Percentiles rank a stretch among this genome's conserved stretches.
phyloP scores from a whole-genome alignment of 2,888 invertebrate species.

The Epirrhoe tristata region DNA sequence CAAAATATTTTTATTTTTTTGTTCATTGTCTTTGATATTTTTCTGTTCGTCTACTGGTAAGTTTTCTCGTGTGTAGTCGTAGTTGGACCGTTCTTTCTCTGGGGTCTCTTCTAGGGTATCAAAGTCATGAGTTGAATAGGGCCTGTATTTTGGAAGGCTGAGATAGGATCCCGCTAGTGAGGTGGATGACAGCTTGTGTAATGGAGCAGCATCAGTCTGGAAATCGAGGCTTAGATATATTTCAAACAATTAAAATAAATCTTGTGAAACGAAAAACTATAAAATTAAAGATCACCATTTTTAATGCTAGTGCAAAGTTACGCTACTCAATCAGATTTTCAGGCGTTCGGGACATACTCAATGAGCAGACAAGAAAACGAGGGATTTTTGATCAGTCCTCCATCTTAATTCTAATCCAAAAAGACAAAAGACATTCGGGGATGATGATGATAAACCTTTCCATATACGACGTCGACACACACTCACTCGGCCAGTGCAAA shows the following conservation, averaged over 20 bases:
- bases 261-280: no score
- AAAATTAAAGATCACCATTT: no score
- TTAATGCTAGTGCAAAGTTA: no score
- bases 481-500: no score
- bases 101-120: constrained; percentile 39
- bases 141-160: constrained; percentile 49
- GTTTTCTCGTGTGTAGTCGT: constrained; percentile 46
- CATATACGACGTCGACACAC: no score
- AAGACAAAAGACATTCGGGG: no score
- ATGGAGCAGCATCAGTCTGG: not conserved
- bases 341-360: no score
- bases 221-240: not conserved
- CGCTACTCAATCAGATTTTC: no score
- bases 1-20: constrained; percentile 17
- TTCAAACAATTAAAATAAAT: not conserved
- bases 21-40: constrained; percentile 8
- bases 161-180: constrained; percentile 64
- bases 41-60: not conserved
- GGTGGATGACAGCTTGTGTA: constrained; percentile 48
- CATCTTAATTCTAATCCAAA: no score
- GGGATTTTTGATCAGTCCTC: no score
- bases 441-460: no score
- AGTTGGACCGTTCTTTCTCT: constrained; percentile 47
- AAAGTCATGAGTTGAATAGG: constrained; percentile 52
- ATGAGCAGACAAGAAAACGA: no score